Percentiles rank a stretch among this genome's conserved stretches.
These are phyloP conservation scores for Pseudococcus jackbeardsleyi DNA, from an alignment of 2,888 invertebrate genomes.

Conservation along the genomic window DNA sequence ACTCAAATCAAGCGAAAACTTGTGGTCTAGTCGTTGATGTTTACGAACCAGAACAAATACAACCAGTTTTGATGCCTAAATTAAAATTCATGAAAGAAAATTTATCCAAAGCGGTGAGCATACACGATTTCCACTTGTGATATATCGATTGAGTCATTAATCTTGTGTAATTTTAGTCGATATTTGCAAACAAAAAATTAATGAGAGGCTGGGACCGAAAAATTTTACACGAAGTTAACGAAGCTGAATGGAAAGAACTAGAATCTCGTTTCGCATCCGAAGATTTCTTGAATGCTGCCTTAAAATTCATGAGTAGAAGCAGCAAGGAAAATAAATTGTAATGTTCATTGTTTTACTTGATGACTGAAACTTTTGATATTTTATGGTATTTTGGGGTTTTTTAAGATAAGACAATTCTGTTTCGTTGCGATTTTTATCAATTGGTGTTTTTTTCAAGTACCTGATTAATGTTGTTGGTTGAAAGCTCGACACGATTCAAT, in stretches of 20 bases:
- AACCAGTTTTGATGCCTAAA: slow-evolving; percentile 34
- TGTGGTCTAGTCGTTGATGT: slow-evolving; percentile 44
- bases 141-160: not conserved
- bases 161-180: slow-evolving; percentile 32
- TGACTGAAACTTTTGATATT: not conserved
- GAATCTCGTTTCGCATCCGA: slow-evolving; percentile 24
- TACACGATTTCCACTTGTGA: not conserved
- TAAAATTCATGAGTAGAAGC: slow-evolving; percentile 43
- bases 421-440: not conserved
- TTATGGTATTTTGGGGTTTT: not conserved
- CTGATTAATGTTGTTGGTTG: not conserved
- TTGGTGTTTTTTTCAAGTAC: not conserved
- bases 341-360: not conserved
- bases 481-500: not conserved
- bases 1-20: slow-evolving; percentile 57
- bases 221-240: slow-evolving; percentile 54
- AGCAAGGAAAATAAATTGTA: slow-evolving; percentile 22
- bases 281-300: slow-evolving; percentile 11
- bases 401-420: not conserved
- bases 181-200: slow-evolving; percentile 46
- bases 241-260: slow-evolving; percentile 57
- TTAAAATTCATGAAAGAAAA: slow-evolving; percentile 8
- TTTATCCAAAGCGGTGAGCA: not conserved
- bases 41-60: slow-evolving; percentile 40
- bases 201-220: slow-evolving; percentile 43